Evolutionary conservation across 2,888 invertebrate species (phyloP).

Genomic region (Apotomis betuletana): DNA sequence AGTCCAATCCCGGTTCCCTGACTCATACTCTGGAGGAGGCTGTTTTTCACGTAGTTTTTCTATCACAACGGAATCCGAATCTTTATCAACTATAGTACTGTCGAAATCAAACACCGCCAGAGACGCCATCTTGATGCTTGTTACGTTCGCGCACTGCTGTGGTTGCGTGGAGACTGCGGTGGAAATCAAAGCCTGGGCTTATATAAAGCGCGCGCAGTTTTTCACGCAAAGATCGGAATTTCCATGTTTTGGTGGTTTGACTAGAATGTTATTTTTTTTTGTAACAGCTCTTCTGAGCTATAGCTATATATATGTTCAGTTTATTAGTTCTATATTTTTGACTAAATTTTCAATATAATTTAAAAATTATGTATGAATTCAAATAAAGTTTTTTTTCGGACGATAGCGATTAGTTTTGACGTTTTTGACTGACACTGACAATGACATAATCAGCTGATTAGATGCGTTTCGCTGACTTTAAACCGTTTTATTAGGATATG

Average conservation of each 20-base stretch:
- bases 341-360: no score
- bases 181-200: conserved; percentile 14
- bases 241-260: background rate
- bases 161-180: conserved; percentile 51
- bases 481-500: no score
- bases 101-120: conserved; percentile 79
- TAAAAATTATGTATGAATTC: no score
- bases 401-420: background rate
- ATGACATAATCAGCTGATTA: conserved; percentile 15
- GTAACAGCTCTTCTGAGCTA: background rate
- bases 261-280: background rate
- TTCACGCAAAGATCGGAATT: conserved; percentile 6
- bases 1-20: conserved; percentile 71
- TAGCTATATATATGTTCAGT: background rate
- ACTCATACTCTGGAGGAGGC: conserved; percentile 75
- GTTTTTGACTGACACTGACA: background rate
- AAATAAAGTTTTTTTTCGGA: no score
- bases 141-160: conserved; percentile 55
- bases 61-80: conserved; percentile 76
- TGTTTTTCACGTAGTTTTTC: conserved; percentile 68
- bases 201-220: conserved; percentile 40
- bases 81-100: conserved; percentile 73
- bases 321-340: background rate
- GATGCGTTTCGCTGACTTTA: background rate
- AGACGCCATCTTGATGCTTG: conserved; percentile 61